Evolutionary conservation across 2,113 vertebrate genomes (phyloP).

Genomic region (Macquaria australasica): DNA sequence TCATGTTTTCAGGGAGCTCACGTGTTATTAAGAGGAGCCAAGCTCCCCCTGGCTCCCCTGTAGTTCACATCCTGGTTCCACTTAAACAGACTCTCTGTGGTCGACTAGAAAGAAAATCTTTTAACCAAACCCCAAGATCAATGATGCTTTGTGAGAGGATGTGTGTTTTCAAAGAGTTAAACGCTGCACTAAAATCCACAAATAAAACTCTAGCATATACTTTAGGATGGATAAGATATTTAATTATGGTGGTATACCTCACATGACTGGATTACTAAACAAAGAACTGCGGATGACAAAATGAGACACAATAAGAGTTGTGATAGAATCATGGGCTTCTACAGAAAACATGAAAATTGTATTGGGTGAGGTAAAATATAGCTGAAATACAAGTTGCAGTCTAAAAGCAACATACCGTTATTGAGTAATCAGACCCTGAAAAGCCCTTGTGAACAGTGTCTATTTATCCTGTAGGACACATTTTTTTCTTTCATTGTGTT

Average conservation of each 20-base stretch:
- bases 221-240: neutral
- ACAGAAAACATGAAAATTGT: neutral
- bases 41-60: too few relatives aligned
- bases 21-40: too few relatives aligned
- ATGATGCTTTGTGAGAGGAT: too few relatives aligned
- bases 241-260: too few relatives aligned
- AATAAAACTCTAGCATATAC: neutral
- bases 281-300: neutral
- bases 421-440: neutral
- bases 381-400: neutral
- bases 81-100: too few relatives aligned
- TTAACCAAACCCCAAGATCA: too few relatives aligned
- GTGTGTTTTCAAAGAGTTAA: too few relatives aligned
- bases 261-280: neutral
- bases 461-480: neutral
- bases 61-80: too few relatives aligned
- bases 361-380: too few relatives aligned
- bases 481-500: neutral
- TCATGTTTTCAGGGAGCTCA: too few relatives aligned
- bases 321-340: neutral
- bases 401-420: neutral
- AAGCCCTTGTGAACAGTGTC: too few relatives aligned
- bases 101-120: too few relatives aligned
- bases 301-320: neutral
- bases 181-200: neutral